These are phyloP conservation scores for Heterocephalus glaber DNA, from an alignment of 2,113 vertebrate species.

Conservation along the genomic window DNA sequence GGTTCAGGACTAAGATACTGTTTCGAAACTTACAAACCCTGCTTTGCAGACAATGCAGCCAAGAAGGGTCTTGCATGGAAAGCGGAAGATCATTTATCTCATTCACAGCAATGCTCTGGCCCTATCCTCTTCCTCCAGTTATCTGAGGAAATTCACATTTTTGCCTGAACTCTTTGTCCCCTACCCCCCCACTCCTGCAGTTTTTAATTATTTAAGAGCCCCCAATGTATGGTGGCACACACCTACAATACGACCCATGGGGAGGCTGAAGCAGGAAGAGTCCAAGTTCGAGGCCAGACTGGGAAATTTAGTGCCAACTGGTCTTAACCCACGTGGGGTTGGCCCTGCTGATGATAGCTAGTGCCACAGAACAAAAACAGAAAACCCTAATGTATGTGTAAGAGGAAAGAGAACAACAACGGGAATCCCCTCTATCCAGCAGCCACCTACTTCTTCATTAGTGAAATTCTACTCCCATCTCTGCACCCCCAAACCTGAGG, in stretches of 20 bases:
- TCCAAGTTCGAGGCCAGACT: neutral
- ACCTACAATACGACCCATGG: neutral
- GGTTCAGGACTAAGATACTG: neutral
- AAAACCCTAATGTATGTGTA: neutral
- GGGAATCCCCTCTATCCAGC: neutral
- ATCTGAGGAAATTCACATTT: neutral
- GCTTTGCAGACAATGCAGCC: neutral
- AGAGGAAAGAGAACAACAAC: neutral
- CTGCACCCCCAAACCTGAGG: neutral
- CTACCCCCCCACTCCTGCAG: too few relatives aligned
- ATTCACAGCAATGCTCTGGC: slow-evolving; percentile 27
- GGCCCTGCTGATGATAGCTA: too few relatives aligned
- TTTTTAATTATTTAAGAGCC: neutral
- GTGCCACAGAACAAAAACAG: neutral
- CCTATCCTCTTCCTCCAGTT: slow-evolving; percentile 24
- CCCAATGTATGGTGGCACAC: neutral
- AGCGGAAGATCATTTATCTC: neutral
- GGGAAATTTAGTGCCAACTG: neutral
- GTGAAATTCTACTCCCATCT: neutral
- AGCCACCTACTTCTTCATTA: too few relatives aligned
- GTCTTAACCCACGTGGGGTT: neutral
- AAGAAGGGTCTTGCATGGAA: neutral
- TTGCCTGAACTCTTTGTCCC: slow-evolving; percentile 64
- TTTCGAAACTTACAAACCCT: neutral
- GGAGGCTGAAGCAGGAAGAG: neutral